phyloP scores from a whole-genome alignment of 2,797 vertebrate genomes.

The Acrocephalus scirpaceus region DNA sequence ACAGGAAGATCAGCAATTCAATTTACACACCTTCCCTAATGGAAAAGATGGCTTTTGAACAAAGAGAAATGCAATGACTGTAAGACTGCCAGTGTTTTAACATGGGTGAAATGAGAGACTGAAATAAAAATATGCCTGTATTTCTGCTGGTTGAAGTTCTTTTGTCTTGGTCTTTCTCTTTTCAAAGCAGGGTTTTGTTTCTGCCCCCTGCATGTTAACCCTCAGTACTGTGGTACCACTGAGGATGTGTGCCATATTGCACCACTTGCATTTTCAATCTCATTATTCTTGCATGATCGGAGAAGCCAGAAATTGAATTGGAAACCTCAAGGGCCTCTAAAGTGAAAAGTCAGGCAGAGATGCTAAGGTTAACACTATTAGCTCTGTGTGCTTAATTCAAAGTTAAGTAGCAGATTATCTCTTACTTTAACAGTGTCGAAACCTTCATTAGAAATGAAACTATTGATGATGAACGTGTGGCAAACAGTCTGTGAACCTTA shows the following conservation, averaged over 20 bases:
- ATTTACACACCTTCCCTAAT: not conserved
- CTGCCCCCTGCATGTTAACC: not conserved
- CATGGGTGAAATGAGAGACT: not conserved
- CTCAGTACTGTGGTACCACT: not conserved
- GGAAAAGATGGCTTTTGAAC: not conserved
- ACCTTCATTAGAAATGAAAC: slow-evolving; percentile 40
- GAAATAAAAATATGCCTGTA: not conserved
- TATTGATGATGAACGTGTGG: not conserved
- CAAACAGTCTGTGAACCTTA: slow-evolving; percentile 27
- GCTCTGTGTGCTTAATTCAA: slow-evolving; percentile 46
- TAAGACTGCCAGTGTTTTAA: not conserved
- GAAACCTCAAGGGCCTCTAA: slow-evolving; percentile 24
- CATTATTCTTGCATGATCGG: not conserved
- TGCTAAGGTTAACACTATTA: slow-evolving; percentile 26
- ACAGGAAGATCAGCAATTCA: not conserved
- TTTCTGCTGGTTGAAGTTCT: not conserved
- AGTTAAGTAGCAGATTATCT: slow-evolving; percentile 42
- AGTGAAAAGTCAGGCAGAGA: slow-evolving; percentile 25
- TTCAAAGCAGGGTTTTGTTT: not conserved
- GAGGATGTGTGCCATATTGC: not conserved
- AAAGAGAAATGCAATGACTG: not conserved
- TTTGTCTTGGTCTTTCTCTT: not conserved
- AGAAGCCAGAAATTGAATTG: slow-evolving; percentile 58
- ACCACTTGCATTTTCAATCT: not conserved
- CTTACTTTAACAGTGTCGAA: slow-evolving; percentile 15